Conservation (phyloP, 2,888 invertebrate species). For the Epistrophe eligans region DNA sequence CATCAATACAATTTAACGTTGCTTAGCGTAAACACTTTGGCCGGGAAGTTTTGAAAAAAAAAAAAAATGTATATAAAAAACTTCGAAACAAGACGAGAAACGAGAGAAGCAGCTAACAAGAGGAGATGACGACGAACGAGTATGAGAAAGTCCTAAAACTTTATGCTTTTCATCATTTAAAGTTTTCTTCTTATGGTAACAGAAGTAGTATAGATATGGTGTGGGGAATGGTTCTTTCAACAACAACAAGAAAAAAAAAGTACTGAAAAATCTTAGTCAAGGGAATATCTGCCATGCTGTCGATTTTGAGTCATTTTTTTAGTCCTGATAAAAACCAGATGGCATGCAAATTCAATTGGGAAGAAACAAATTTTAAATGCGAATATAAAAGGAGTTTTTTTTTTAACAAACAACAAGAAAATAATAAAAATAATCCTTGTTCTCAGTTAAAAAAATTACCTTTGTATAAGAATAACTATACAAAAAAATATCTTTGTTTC, state of each 20-base stretch:
- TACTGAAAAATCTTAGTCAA: constrained; percentile 20
- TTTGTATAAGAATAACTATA: too few relatives aligned
- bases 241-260: constrained; percentile 1
- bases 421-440: background rate
- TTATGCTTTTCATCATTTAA: constrained; percentile 83
- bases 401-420: background rate
- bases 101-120: constrained; percentile 49
- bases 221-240: background rate
- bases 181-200: constrained; percentile 78
- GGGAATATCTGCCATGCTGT: constrained; percentile 38
- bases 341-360: constrained; percentile 66
- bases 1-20: constrained; percentile 76
- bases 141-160: constrained; percentile 77
- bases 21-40: constrained; percentile 73
- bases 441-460: too few relatives aligned
- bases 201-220: background rate
- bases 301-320: constrained; percentile 32
- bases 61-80: background rate
- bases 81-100: constrained; percentile 32
- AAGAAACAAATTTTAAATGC: constrained; percentile 38
- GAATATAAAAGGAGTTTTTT: background rate
- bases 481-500: too few relatives aligned
- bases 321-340: constrained; percentile 41
- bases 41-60: constrained; percentile 55
- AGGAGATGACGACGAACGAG: background rate